A percentile compares a stretch with the other conserved stretches of the same genome.
Evolutionary conservation across 2,797 vertebrate genomes (phyloP).

Genomic region (Macroramphosus scolopax): DNA sequence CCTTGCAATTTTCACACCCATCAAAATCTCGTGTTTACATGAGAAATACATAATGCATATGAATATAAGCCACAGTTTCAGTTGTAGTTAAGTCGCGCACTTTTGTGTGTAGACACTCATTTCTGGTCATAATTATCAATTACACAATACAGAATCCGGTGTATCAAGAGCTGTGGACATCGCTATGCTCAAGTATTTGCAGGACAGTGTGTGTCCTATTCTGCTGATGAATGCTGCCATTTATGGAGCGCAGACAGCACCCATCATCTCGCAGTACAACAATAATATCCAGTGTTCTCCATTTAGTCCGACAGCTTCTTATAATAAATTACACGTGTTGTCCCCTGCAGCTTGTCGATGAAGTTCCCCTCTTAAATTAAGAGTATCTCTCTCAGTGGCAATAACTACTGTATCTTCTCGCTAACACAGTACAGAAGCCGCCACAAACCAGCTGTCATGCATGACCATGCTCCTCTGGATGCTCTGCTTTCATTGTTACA

Average conservation of each 20-base stretch:
- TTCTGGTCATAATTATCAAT: too few relatives aligned
- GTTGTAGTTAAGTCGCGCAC: too few relatives aligned
- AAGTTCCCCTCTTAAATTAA: conserved; percentile 3
- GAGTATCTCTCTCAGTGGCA: not conserved
- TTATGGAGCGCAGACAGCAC: conserved; percentile 49
- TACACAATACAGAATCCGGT: not conserved
- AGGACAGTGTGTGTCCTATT: conserved; percentile 57
- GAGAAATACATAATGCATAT: too few relatives aligned
- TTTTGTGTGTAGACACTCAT: too few relatives aligned
- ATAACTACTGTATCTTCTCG: conserved; percentile 6
- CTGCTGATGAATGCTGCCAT: conserved; percentile 68
- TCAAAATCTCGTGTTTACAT: too few relatives aligned
- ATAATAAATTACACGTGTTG: conserved; percentile 27
- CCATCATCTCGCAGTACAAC: conserved; percentile 52
- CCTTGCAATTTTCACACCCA: too few relatives aligned
- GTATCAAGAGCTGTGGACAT: conserved; percentile 16
- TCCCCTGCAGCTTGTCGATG: conserved; percentile 13
- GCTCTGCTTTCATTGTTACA: conserved; percentile 18
- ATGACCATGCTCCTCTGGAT: conserved; percentile 4
- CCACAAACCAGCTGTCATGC: too few relatives aligned
- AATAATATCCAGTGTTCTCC: conserved; percentile 67
- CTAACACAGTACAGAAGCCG: not conserved
- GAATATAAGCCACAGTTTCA: too few relatives aligned
- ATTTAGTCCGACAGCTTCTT: conserved; percentile 20
- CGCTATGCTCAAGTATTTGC: conserved; percentile 27